These are phyloP conservation scores for Channallabes apus DNA, from an alignment of 2,797 vertebrate genomes.

Conservation along the genomic window DNA sequence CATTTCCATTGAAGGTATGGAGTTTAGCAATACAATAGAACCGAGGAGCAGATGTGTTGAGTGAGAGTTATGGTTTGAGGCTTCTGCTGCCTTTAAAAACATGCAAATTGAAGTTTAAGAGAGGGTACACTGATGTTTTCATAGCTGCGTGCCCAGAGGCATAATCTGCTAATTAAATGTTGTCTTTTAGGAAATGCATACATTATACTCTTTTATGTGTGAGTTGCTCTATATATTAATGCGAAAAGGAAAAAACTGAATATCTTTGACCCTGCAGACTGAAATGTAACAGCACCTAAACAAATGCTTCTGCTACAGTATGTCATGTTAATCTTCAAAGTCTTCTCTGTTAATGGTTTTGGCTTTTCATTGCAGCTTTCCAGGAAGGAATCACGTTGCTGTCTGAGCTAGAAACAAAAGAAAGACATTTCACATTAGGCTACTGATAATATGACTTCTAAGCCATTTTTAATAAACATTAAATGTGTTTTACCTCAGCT, in stretches of 20 bases:
- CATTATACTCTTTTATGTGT: slow-evolving; percentile 16
- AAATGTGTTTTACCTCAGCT: slow-evolving; percentile 7
- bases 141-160: slow-evolving; percentile 30
- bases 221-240: neutral
- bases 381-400: neutral
- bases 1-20: slow-evolving; percentile 46
- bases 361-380: neutral
- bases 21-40: slow-evolving; percentile 21
- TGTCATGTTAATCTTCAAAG: slow-evolving; percentile 71
- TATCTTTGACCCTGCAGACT: neutral
- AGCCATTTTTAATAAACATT: slow-evolving; percentile 33
- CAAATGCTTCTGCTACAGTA: neutral
- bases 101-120: slow-evolving; percentile 27
- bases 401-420: neutral
- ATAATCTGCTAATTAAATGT: slow-evolving; percentile 34
- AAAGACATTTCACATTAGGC: neutral
- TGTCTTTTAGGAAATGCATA: slow-evolving; percentile 32
- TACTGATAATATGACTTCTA: slow-evolving; percentile 50
- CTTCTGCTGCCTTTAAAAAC: slow-evolving; percentile 45
- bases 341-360: neutral
- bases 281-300: neutral
- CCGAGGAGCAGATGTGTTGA: slow-evolving; percentile 55
- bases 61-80: slow-evolving; percentile 40
- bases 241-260: neutral
- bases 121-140: slow-evolving; percentile 26